Conservation (phyloP, 2,888 invertebrate genomes). For the Sepioteuthis lessoniana region DNA sequence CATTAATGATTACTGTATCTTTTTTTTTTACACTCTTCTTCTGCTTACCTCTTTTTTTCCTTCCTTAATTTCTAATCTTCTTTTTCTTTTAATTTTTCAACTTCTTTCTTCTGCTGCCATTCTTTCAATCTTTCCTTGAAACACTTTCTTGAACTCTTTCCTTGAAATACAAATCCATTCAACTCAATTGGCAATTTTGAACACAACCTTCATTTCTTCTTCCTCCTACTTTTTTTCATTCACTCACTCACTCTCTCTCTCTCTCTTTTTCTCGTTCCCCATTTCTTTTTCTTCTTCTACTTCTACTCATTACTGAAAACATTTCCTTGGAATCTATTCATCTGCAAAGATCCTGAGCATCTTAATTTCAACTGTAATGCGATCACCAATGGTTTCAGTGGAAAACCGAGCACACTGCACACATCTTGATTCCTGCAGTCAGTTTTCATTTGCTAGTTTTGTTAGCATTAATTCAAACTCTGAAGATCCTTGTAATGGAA, state of each 20-base stretch:
- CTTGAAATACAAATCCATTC: too few relatives aligned
- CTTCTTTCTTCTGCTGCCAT: not conserved
- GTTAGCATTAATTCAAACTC: not conserved
- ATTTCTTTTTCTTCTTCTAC: not conserved
- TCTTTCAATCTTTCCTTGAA: not conserved
- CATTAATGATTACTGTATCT: too few relatives aligned
- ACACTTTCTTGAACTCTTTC: not conserved
- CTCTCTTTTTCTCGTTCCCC: not conserved
- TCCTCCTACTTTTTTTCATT: not conserved
- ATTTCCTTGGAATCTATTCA: not conserved
- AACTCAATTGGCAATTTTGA: too few relatives aligned
- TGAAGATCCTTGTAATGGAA: not conserved
- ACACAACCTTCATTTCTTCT: not conserved
- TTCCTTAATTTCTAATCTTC: not conserved
- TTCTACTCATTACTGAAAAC: not conserved
- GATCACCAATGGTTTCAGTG: not conserved
- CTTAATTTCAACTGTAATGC: constrained; percentile 6
- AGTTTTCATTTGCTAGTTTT: not conserved
- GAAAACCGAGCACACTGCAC: constrained; percentile 1
- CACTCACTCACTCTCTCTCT: not conserved
- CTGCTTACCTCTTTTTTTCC: not conserved
- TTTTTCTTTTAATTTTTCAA: not conserved
- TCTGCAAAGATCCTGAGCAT: not conserved
- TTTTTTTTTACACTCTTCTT: not conserved
- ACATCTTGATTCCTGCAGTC: not conserved